phyloP scores from a whole-genome alignment of 2,888 invertebrate species.

The Plebejus argus region DNA sequence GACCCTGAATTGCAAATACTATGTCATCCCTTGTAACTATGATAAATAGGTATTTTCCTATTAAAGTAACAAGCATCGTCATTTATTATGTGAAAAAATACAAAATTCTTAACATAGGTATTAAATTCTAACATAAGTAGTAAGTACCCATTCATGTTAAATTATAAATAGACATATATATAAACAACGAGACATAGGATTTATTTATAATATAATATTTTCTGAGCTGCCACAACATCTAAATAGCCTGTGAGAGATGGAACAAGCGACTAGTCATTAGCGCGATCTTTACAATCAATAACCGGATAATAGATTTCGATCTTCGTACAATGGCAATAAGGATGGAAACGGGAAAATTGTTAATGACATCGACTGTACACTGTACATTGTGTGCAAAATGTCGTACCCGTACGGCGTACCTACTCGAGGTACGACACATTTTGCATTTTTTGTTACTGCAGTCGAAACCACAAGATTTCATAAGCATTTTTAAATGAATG shows the following conservation, averaged over 20 bases:
- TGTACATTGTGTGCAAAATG: too few relatives aligned
- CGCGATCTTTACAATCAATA: not conserved
- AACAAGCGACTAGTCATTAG: not conserved
- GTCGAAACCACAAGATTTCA: not conserved
- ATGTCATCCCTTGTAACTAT: too few relatives aligned
- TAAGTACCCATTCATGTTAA: conserved; percentile 19
- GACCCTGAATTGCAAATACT: too few relatives aligned
- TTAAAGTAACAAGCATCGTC: too few relatives aligned
- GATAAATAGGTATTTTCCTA: too few relatives aligned
- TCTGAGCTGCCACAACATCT: not conserved
- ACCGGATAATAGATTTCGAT: not conserved
- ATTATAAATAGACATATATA: conserved; percentile 17
- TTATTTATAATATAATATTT: not conserved
- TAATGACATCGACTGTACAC: not conserved
- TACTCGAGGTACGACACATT: not conserved
- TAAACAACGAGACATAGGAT: conserved; percentile 18
- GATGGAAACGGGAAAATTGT: not conserved
- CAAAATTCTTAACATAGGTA: conserved; percentile 8
- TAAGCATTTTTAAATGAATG: not conserved
- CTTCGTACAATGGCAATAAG: not conserved
- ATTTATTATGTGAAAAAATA: conserved; percentile 25
- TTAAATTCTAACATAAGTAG: conserved; percentile 22
- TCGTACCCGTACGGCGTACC: too few relatives aligned
- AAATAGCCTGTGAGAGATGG: not conserved
- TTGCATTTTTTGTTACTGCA: not conserved